Evolutionary conservation across 1,140 invertebrate genomes (phyloP).

Genomic region (Mesaphorura yosii): DNA sequence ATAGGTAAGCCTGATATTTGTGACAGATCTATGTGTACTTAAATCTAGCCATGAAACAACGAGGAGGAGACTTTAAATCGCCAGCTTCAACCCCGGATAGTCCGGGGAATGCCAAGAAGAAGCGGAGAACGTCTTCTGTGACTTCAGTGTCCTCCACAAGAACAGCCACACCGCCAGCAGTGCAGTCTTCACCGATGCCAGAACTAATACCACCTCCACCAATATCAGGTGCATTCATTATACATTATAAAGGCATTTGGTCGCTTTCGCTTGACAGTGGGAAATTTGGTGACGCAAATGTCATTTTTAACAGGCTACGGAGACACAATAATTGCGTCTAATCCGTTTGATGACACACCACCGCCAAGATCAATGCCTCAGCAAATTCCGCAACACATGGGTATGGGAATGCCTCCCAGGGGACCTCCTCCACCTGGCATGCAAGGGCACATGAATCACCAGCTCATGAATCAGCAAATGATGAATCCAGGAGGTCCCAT

Average conservation of each 20-base stretch:
- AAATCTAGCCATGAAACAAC: constrained; percentile 26
- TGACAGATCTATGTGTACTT: too few relatives aligned
- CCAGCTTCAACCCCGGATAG: constrained; percentile 36
- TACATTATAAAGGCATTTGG: too few relatives aligned
- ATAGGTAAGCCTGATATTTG: too few relatives aligned
- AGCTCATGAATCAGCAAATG: too few relatives aligned
- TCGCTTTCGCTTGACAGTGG: too few relatives aligned
- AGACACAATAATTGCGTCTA: constrained; percentile 85
- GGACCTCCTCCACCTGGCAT: too few relatives aligned
- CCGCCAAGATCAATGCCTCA: constrained; percentile 44
- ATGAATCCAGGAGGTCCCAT: too few relatives aligned
- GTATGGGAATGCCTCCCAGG: constrained; percentile 39
- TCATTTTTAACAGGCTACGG: constrained; percentile 52
- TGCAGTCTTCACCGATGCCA: constrained; percentile 47
- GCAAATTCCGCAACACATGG: constrained; percentile 42
- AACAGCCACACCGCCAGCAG: constrained; percentile 36
- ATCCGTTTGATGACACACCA: constrained; percentile 85
- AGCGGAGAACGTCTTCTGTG: constrained; percentile 42
- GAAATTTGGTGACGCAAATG: too few relatives aligned
- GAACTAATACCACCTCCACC: constrained; percentile 65
- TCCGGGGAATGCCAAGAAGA: constrained; percentile 49
- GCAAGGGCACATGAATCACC: too few relatives aligned
- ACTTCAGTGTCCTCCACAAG: constrained; percentile 36
- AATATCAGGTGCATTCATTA: constrained; percentile 53
- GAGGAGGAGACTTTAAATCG: constrained; percentile 41